A percentile compares a stretch with the other conserved stretches of the same genome.
These are phyloP conservation scores for Brachionus paranguensis DNA, from an alignment of 1,140 invertebrate genomes.

Conservation along the genomic window DNA sequence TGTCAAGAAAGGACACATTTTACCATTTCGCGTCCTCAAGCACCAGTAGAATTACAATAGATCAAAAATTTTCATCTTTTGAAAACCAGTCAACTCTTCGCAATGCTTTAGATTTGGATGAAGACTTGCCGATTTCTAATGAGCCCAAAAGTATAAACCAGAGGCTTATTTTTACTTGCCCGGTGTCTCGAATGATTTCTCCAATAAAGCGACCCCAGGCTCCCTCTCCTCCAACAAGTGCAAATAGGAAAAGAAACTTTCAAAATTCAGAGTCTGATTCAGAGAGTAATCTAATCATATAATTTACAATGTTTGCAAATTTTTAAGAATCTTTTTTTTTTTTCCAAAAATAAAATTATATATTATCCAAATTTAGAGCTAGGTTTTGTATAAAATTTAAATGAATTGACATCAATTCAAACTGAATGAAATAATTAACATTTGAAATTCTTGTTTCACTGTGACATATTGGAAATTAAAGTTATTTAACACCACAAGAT, in stretches of 20 bases:
- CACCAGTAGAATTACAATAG: background rate
- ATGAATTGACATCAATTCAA: no score
- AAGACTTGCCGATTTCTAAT: constrained; percentile 26
- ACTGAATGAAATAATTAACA: no score
- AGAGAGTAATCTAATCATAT: constrained; percentile 13
- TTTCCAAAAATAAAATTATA: background rate
- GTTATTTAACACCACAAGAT: no score
- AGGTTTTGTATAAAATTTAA: no score
- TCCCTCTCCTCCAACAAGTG: constrained; percentile 28
- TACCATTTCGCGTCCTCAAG: constrained; percentile 28
- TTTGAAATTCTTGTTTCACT: no score
- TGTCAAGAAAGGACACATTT: background rate
- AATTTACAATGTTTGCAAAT: background rate
- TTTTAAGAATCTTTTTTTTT: background rate
- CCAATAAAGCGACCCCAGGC: constrained; percentile 35
- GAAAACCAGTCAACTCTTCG: background rate
- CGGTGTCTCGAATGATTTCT: background rate
- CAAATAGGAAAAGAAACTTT: background rate
- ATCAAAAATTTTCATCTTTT: background rate
- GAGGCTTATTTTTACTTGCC: constrained; percentile 17
- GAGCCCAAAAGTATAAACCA: background rate
- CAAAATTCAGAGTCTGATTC: constrained; percentile 12
- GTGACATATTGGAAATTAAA: no score
- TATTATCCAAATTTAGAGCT: no score
- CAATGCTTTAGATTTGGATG: constrained; percentile 26